A percentile compares a stretch with the other conserved stretches of the same genome.
Conservation (phyloP, 1,140 invertebrate species). For the Drosophila hydei region DNA sequence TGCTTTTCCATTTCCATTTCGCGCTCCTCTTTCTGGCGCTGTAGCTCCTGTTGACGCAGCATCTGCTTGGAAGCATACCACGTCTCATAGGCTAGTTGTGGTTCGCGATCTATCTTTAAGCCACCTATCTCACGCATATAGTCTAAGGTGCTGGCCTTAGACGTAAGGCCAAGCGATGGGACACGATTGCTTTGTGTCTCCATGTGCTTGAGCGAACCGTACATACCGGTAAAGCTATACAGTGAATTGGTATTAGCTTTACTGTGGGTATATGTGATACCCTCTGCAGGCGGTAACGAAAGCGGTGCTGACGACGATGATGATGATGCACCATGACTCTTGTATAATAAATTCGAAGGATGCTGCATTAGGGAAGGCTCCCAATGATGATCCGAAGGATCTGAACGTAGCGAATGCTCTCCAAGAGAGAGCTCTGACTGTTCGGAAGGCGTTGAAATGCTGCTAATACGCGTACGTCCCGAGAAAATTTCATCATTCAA, state of each 20-base stretch:
- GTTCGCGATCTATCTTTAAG: constrained; percentile 47
- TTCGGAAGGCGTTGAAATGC: not conserved
- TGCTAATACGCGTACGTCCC: constrained; percentile 4
- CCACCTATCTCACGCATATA: constrained; percentile 21
- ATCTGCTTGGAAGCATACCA: constrained; percentile 54
- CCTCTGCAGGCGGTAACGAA: constrained; percentile 4
- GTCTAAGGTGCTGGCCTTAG: constrained; percentile 24
- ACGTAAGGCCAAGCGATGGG: constrained; percentile 35
- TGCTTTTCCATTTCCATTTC: constrained; percentile 1
- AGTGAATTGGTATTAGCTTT: constrained; percentile 1
- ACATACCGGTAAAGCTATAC: constrained; percentile 36
- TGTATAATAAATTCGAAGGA: not conserved
- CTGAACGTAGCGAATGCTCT: not conserved
- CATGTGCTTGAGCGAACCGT: constrained; percentile 21
- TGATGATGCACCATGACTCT: constrained; percentile 3
- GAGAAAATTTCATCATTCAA: constrained; percentile 36
- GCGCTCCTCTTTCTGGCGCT: not conserved
- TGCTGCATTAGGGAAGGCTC: not conserved
- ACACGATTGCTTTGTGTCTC: constrained; percentile 23
- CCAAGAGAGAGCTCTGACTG: not conserved
- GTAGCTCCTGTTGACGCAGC: constrained; percentile 11
- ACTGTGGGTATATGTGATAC: constrained; percentile 2
- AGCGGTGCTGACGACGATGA: constrained; percentile 18
- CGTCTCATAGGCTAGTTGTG: constrained; percentile 46
- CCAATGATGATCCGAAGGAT: constrained; percentile 3